Evolutionary conservation across 2,888 invertebrate species (phyloP).

Genomic region (Trypoxylon attenuatum): DNA sequence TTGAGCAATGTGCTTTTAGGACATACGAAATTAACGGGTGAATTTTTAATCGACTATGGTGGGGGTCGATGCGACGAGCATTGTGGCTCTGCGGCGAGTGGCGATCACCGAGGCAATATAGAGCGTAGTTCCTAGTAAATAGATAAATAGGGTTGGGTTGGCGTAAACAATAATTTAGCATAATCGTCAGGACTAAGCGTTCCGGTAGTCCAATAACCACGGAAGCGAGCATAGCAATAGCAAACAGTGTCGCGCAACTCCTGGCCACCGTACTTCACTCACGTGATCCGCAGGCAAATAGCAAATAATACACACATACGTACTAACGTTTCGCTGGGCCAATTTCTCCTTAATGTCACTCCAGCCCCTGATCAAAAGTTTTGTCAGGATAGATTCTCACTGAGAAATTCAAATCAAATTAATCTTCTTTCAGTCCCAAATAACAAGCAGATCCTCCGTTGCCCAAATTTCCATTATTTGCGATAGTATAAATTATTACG

Average conservation of each 20-base stretch:
- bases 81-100: neutral
- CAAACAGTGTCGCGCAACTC: conserved; percentile 55
- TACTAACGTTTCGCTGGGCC: conserved; percentile 57
- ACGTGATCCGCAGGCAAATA: conserved; percentile 68
- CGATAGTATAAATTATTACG: too few relatives aligned
- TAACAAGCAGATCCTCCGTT: too few relatives aligned
- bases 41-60: neutral
- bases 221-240: conserved; percentile 61
- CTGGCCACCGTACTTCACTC: conserved; percentile 62
- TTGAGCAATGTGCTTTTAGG: too few relatives aligned
- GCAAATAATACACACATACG: conserved; percentile 69
- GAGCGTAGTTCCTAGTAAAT: conserved; percentile 36
- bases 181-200: conserved; percentile 63
- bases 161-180: conserved; percentile 67
- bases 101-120: conserved; percentile 28
- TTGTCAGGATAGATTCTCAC: neutral
- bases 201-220: conserved; percentile 65
- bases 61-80: too few relatives aligned
- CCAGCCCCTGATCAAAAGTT: conserved; percentile 2
- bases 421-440: neutral
- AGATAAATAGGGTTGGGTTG: conserved; percentile 57
- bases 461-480: too few relatives aligned
- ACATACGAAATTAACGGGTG: too few relatives aligned
- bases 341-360: conserved; percentile 45
- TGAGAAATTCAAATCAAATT: neutral